Conservation (phyloP, 2,888 invertebrate genomes). For the Deroplatys truncata region DNA sequence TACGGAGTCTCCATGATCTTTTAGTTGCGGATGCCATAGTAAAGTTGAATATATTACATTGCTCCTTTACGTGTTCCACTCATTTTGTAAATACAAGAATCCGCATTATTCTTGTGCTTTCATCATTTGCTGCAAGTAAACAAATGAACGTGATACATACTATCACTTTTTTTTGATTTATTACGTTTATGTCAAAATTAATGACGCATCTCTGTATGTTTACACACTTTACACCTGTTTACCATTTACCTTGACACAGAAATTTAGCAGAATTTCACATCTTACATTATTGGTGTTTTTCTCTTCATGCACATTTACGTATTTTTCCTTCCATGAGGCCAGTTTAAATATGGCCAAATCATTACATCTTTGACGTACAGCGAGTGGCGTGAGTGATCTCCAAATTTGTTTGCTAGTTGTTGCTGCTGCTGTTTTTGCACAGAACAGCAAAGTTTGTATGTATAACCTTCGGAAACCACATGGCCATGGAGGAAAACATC, state of each 20-base stretch:
- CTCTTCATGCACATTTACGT: neutral
- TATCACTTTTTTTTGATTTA: neutral
- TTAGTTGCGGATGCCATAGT: conserved; percentile 48
- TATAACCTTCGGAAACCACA: too few relatives aligned
- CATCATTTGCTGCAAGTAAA: neutral
- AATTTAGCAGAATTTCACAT: neutral
- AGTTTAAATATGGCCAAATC: neutral
- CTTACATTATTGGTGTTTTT: neutral
- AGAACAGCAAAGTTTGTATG: too few relatives aligned
- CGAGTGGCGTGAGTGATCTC: too few relatives aligned
- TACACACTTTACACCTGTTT: neutral
- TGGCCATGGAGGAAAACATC: too few relatives aligned
- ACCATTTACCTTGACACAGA: neutral
- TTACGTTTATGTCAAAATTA: neutral
- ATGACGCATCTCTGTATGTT: neutral
- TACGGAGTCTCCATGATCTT: conserved; percentile 81
- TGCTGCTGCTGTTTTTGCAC: too few relatives aligned
- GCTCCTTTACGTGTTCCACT: neutral
- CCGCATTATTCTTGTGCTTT: neutral
- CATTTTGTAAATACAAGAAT: neutral
- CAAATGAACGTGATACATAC: neutral
- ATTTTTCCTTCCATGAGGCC: neutral
- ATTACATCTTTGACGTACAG: neutral
- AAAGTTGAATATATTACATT: neutral
- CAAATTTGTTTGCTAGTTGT: too few relatives aligned